Evolutionary conservation across 2,797 vertebrate genomes (phyloP), one percentile per base, ranked within the genome.

Genomic region (Huso huso): DNA sequence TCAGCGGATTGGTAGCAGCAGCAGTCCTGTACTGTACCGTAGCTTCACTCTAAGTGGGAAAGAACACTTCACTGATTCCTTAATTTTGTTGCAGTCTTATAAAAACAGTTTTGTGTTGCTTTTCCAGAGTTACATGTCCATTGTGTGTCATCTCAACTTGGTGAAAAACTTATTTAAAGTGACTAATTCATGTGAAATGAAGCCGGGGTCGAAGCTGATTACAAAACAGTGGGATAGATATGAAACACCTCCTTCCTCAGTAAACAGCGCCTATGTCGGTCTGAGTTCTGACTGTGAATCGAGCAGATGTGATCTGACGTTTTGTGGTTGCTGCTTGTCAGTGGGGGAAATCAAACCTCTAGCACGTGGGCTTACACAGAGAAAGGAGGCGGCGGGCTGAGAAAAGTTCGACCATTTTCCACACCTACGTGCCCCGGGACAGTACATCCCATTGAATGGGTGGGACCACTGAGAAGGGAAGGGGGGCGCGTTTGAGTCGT

Each of bases 311-410:
- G 8, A 48, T 52, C 53, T 52, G 64, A 62, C 63, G 58, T 53
- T 69, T 65, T 65, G 68, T 18, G 49, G 68, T 57, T 65, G 68
- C 68, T 10, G 63, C 55, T 58, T 59, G 68, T 61, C 68, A 69
- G 52, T 9, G 7, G 15, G 11, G 1, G 57, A 61, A 69, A 65
- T 65, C 68, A 65, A 65, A 15, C 51, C 61, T 15, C 68, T 48
- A 13, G 8, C 63, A 65, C n/a, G 49, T 65, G 68, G 49, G 51
- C 49, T 49, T 50, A 60, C 49, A n/a, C 57, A 1, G 49, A 58
- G 50, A 52, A 51, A 61, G 49, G 50, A 57, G 63, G 68, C 57
- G 58, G 68, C 11, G 55, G 55, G 12, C 55, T 15, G 55, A 58
- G 7, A 11, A n/a, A 13, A 11, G n/a, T 58, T n/a, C 55, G 12